Evolutionary conservation across 1,140 invertebrate species (phyloP).

Genomic region (Neodiprion virginianus): DNA sequence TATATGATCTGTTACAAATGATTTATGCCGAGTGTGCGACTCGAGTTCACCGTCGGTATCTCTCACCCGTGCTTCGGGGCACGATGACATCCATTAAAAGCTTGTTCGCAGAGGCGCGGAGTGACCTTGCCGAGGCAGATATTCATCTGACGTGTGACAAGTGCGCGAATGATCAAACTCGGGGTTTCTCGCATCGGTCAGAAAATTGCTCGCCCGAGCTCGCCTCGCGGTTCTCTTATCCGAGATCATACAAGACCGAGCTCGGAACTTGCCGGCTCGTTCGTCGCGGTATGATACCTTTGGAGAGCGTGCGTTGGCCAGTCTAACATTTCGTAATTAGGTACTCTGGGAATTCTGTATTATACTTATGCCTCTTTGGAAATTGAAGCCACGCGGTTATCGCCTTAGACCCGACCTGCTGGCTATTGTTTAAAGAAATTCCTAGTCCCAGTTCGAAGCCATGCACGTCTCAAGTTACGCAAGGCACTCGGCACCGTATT

Average conservation of each 20-base stretch:
- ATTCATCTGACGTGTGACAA: too few species aligned
- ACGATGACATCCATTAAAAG: background rate
- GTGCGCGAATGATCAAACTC: too few species aligned
- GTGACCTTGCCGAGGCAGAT: too few species aligned
- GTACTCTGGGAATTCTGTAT: background rate
- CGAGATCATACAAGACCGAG: too few species aligned
- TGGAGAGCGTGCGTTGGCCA: background rate
- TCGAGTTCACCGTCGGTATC: background rate
- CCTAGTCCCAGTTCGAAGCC: background rate
- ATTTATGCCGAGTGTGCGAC: too few species aligned
- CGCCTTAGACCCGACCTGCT: background rate
- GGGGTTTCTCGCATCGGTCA: too few species aligned
- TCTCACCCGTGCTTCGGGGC: background rate
- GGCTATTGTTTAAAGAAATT: slow-evolving; percentile 1
- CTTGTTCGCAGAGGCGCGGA: background rate
- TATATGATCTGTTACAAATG: too few species aligned
- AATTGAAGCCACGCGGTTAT: slow-evolving; percentile 7
- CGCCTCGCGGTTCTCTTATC: too few species aligned
- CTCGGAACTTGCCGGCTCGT: background rate
- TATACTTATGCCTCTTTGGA: background rate
- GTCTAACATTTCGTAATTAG: background rate
- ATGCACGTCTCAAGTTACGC: background rate
- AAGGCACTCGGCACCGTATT: background rate
- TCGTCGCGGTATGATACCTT: background rate
- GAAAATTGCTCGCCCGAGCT: too few species aligned